Conservation (phyloP, 2,888 invertebrate species). For the Steromphala cineraria region DNA sequence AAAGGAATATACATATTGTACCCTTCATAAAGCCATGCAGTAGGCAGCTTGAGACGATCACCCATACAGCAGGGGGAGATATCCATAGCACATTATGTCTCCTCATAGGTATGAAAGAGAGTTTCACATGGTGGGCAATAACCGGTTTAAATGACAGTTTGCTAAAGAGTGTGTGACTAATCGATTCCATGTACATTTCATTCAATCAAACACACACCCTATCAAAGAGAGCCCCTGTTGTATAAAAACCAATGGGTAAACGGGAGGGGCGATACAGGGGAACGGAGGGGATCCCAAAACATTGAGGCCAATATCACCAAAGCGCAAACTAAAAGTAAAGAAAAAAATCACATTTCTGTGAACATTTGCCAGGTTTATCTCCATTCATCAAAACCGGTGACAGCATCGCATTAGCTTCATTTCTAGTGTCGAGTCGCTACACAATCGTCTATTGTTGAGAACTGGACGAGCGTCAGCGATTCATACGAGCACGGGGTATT, state of each 20-base stretch:
- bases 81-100: not conserved
- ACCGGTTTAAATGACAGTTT: conserved; percentile 5
- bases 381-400: conserved; percentile 24
- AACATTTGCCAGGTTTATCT: conserved; percentile 18
- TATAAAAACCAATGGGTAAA: not conserved
- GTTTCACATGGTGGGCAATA: not conserved
- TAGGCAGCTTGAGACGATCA: not conserved
- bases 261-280: not conserved
- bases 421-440: conserved; percentile 3
- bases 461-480: conserved; percentile 17
- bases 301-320: not conserved
- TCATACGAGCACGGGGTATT: conserved; percentile 12
- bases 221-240: not conserved
- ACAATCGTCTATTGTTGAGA: conserved; percentile 17
- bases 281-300: not conserved
- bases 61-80: not conserved
- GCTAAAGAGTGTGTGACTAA: conserved; percentile 20
- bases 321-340: not conserved
- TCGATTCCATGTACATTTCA: conserved; percentile 16
- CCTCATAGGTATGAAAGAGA: not conserved
- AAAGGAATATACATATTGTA: not conserved
- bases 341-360: conserved; percentile 20
- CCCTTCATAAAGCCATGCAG: not conserved
- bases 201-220: conserved; percentile 12
- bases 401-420: conserved; percentile 20